These are phyloP conservation scores for Spisula subtruncata DNA, from an alignment of 2,888 invertebrate species.

Conservation along the genomic window DNA sequence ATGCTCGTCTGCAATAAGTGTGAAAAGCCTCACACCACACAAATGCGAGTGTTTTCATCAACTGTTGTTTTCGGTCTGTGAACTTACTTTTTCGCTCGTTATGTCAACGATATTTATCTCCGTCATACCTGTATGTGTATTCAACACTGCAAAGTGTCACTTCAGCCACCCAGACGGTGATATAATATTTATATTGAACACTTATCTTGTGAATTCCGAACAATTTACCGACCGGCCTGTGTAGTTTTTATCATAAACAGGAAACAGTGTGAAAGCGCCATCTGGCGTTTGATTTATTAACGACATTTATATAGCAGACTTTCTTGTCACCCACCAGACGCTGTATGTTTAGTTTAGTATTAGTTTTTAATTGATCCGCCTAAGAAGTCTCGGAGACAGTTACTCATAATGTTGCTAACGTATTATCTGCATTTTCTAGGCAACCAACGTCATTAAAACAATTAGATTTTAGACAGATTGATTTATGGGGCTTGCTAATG, in stretches of 20 bases:
- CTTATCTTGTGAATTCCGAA: not conserved
- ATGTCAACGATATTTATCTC: too few relatives aligned
- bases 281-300: conserved; percentile 30
- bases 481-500: not conserved
- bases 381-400: not conserved
- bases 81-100: too few relatives aligned
- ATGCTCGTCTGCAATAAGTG: too few relatives aligned
- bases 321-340: not conserved
- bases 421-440: not conserved
- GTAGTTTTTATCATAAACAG: conserved; percentile 5
- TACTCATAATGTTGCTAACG: not conserved
- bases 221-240: not conserved
- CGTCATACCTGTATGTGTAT: too few relatives aligned
- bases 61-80: too few relatives aligned
- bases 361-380: conserved; percentile 13
- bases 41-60: too few relatives aligned
- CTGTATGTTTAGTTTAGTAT: not conserved
- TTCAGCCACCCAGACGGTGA: not conserved
- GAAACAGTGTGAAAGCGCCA: conserved; percentile 24
- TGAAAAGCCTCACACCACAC: too few relatives aligned
- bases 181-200: not conserved
- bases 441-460: not conserved
- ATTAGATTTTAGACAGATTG: conserved; percentile 2
- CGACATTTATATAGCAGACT: conserved; percentile 20
- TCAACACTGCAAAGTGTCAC: not conserved